Base-by-base conservation (phyloP, 2,888 invertebrate genomes). In the Junonia oenone region DNA sequence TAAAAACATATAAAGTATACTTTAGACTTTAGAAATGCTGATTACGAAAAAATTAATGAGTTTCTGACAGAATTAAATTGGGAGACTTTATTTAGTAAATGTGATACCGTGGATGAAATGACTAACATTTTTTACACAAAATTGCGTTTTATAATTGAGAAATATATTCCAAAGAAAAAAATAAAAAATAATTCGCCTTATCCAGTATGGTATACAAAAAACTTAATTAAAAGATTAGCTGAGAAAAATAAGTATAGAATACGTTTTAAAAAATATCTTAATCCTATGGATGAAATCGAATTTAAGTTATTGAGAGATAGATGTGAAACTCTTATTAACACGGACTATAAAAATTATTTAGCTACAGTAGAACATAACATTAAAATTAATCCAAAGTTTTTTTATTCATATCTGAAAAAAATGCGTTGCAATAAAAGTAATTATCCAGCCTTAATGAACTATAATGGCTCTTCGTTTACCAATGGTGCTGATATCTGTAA, bases 211-310 rank as follows among this genome's bases (percentile, higher is more conserved):
- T 47, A 35, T 29, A 15, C 37, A 6, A 33, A 33, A 8, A 14
- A 13, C 11, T 11, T 53, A 2, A 52, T 37, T 27, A 45, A 19
- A 9, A 35, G 35, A 29, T 35, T 53, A 15, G 17, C 2, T 2
- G 53, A 53, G 14, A 53, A 53, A 35, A 27, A 47, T 27, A 40
- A 31, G 14, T 26, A 35, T 9, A 53, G 46, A 13, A 4, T 8
- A 13, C 31, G 6, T 11, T 52, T 17, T 27, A 37, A 29, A 19
- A 46, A 46, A 37, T 46, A 46, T 46, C 38, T 29, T 15, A 47
- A 55, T 45, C 49, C 45, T 6, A 26, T 40, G 9, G 45, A 55
- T 17, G 6, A 48, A 29, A 5, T 45, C 8, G 45, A 55, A 45
- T 49, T 45, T 45, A 35, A 45, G 13, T 3, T 49, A 26, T 13